These are phyloP conservation scores for Selene dorsalis DNA, from an alignment of 2,797 vertebrate species.

Conservation along the genomic window DNA sequence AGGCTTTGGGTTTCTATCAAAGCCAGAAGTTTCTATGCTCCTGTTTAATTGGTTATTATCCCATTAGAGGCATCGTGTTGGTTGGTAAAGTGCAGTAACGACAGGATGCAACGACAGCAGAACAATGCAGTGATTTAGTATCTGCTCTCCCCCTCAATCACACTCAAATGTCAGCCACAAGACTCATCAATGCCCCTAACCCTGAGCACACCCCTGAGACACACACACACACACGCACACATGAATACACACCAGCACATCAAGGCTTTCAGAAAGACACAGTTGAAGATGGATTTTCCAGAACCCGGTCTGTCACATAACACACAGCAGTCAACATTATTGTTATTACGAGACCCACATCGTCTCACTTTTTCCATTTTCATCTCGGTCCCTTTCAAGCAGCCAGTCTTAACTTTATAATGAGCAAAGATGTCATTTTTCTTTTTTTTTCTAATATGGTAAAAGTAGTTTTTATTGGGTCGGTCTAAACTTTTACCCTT, in stretches of 20 bases:
- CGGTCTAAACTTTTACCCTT: not conserved
- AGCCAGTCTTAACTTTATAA: slow-evolving; percentile 3
- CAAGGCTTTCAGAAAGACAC: slow-evolving; percentile 16
- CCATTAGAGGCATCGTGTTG: slow-evolving; percentile 58
- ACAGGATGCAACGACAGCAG: slow-evolving; percentile 65
- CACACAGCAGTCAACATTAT: slow-evolving; percentile 1
- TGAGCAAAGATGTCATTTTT: not conserved
- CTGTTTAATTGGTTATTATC: slow-evolving; percentile 73
- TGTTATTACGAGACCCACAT: slow-evolving; percentile 1
- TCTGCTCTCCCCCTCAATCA: slow-evolving; percentile 71
- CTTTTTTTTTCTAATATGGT: not conserved
- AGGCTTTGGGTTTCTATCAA: slow-evolving; percentile 39
- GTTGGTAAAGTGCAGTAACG: slow-evolving; percentile 60
- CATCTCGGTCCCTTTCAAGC: not conserved
- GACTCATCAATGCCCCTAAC: slow-evolving; percentile 75
- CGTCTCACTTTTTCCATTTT: slow-evolving; percentile 12
- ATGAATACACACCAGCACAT: slow-evolving; percentile 60
- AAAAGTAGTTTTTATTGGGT: not conserved
- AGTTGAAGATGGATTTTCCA: slow-evolving; percentile 47
- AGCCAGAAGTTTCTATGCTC: slow-evolving; percentile 46
- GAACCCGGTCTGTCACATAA: slow-evolving; percentile 27
- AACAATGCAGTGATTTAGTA: slow-evolving; percentile 77
- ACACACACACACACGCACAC: slow-evolving; percentile 40
- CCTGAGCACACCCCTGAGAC: slow-evolving; percentile 68
- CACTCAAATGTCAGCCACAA: slow-evolving; percentile 78